Conservation (phyloP, 1,140 invertebrate genomes). For the Drosophila sturtevanti region DNA sequence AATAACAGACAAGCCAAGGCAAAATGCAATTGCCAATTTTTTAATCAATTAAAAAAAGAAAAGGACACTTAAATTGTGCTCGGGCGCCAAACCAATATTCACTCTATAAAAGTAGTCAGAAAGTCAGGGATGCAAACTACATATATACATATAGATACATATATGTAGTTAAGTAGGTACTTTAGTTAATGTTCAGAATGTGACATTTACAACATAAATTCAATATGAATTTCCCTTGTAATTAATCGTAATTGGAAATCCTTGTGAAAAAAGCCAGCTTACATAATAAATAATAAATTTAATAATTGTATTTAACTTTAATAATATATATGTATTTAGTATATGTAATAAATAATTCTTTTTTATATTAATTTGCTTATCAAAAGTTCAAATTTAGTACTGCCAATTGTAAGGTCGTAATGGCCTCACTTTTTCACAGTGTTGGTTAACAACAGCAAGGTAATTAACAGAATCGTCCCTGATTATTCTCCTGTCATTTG, state of each 20-base stretch:
- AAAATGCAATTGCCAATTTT: constrained; percentile 44
- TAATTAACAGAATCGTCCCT: neutral
- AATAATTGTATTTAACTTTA: no score
- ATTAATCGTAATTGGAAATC: no score
- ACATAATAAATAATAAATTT: no score
- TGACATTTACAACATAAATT: no score
- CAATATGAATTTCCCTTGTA: no score
- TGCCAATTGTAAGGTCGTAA: neutral
- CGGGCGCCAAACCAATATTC: constrained; percentile 52
- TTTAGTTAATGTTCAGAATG: no score
- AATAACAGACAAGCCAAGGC: constrained; percentile 40
- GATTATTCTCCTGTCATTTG: no score
- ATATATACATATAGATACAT: neutral
- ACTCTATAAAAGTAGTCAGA: neutral
- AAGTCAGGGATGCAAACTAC: neutral
- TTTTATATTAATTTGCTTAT: no score
- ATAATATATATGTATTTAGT: no score
- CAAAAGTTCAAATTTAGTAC: neutral
- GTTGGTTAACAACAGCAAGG: neutral
- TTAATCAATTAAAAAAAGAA: constrained; percentile 77
- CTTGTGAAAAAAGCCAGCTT: no score
- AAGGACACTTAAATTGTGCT: constrained; percentile 60
- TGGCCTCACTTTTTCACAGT: neutral
- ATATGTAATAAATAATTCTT: no score
- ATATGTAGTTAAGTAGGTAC: no score